These are phyloP conservation scores for Melanotaenia maccullochi DNA, from an alignment of 2,797 vertebrate species.

Conservation along the genomic window DNA sequence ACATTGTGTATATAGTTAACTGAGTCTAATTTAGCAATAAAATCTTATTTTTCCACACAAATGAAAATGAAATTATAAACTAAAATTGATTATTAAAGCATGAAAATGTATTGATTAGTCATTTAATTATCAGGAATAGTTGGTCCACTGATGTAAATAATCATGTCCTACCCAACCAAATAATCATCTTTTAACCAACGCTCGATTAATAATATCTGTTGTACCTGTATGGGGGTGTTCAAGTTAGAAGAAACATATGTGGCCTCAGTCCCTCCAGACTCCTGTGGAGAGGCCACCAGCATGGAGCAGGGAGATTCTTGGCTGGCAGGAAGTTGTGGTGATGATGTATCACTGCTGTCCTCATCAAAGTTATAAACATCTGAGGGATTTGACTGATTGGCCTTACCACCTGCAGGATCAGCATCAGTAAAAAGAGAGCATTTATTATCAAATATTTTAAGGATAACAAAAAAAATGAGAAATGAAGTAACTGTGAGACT, in stretches of 20 bases:
- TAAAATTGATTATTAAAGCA: background rate
- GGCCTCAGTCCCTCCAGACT: slow-evolving; percentile 82
- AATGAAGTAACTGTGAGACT: background rate
- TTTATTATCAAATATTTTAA: slow-evolving; percentile 6
- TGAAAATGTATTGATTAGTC: background rate
- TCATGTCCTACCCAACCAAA: background rate
- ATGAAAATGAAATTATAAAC: background rate
- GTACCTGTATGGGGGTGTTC: slow-evolving; percentile 85
- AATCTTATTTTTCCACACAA: background rate
- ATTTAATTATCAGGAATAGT: background rate
- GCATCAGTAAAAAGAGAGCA: slow-evolving; percentile 12
- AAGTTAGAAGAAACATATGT: slow-evolving; percentile 73
- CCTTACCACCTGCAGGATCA: slow-evolving; percentile 75
- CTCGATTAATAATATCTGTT: background rate
- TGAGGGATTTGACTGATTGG: slow-evolving; percentile 84
- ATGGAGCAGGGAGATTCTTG: slow-evolving; percentile 88
- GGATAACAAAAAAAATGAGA: slow-evolving; percentile 4
- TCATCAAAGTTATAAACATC: slow-evolving; percentile 94
- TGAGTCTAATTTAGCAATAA: background rate
- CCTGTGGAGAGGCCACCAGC: slow-evolving; percentile 83
- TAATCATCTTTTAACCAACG: background rate
- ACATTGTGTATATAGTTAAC: background rate
- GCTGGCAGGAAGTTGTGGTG: slow-evolving; percentile 88
- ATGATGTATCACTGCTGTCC: slow-evolving; percentile 91
- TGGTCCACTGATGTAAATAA: background rate